Conservation (phyloP, 2,113 vertebrate species). For the Engystomops pustulosus region DNA sequence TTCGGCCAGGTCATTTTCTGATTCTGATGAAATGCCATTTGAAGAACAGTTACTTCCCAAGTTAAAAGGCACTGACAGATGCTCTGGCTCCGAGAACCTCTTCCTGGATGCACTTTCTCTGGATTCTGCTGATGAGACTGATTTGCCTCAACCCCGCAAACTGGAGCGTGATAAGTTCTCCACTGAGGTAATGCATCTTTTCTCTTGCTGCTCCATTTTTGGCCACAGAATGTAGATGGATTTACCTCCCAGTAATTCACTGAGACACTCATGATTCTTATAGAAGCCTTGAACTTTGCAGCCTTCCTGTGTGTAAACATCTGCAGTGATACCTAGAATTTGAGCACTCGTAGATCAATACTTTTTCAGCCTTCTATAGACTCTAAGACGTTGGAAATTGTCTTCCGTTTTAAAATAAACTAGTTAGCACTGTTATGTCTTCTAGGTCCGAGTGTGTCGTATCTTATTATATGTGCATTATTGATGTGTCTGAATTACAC, state of each 20-base stretch:
- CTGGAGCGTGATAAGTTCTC: conserved; percentile 83
- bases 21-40: conserved; percentile 78
- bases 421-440: conserved; percentile 5
- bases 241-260: not conserved
- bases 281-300: not conserved
- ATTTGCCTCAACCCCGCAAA: conserved; percentile 74
- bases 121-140: conserved; percentile 78
- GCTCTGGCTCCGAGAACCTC: conserved; percentile 81
- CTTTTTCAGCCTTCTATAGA: not conserved
- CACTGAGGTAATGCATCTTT: conserved; percentile 74
- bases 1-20: conserved; percentile 77
- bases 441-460: not conserved
- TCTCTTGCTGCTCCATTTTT: conserved; percentile 29
- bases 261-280: not conserved
- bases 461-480: not conserved
- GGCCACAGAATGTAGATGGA: conserved; percentile 14
- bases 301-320: not conserved
- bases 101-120: conserved; percentile 89
- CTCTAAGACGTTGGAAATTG: not conserved
- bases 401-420: conserved; percentile 8
- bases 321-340: not conserved
- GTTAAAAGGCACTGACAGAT: conserved; percentile 77
- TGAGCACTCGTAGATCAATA: not conserved
- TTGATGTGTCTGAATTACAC: too few species aligned
- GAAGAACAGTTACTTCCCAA: conserved; percentile 76